Base-by-base conservation (phyloP, 2,113 vertebrate species). In the Oncorhynchus nerka region DNA sequence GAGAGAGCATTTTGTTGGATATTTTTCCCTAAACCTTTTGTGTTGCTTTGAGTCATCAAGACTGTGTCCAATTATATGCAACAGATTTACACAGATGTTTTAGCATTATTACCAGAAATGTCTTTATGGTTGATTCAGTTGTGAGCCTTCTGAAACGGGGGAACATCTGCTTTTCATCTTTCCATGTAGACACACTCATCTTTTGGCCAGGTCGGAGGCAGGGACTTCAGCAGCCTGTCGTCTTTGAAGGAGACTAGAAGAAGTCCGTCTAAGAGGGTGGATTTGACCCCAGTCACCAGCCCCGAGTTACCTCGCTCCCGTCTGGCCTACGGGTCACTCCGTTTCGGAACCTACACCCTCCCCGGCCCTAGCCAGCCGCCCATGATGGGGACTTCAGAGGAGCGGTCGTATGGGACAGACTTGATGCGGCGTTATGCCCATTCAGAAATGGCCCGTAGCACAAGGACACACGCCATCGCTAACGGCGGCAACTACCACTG, bases 251-350 rank as follows among this genome's bases (percentile, higher is more conserved):
- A n/a, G 26, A n/a, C 61, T 8, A 1, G 72, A 1, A 61, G 2
- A 20, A 80, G 74, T 65, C 85, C 86, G 0, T 70, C 80, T 73
- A 76, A 62, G 68, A 88, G 87, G 49, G 48, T 86, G 75, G 89
- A 91, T 3, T 75, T 86, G 24, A 84, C 90, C 45, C 85, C 85
- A 0, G 65, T 81, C 3, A 6, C n/a, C 9, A 89, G 34, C 62
- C 77, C 83, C 0, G 67, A 67, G 19, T 32, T 69, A 0, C 49
- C 73, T 8, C 70, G 13, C 11, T 5, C 12, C 19, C 75, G 13
- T 45, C 34, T 83, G 24, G 24, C 19, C 15, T 79, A 72, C 3
- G 73, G 72, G 6, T 59, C 39, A 4, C 16, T 22, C 28, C 65
- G 11, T 1, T 69, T 68, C 2, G 80, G 81, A 12, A 83, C 65